Percentiles rank a stretch among this genome's conserved stretches.
These are phyloP conservation scores for Myrmecophaga tridactyla DNA, from an alignment of 2,113 vertebrate species.

Conservation along the genomic window DNA sequence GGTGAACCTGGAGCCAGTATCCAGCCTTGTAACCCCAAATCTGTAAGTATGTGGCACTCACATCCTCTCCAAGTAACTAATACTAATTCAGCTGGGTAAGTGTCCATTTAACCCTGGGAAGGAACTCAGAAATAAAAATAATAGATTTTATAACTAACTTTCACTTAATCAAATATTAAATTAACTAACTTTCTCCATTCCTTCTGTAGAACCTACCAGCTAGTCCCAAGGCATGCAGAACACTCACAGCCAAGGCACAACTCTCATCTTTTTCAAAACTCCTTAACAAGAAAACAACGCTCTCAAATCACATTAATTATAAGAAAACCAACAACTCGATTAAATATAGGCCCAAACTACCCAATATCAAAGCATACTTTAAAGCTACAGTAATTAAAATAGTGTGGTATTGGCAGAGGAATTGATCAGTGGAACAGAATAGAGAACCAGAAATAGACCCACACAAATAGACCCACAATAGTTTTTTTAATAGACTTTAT, in stretches of 20 bases:
- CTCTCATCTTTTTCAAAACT: conserved; percentile 29
- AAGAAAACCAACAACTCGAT: conserved; percentile 14
- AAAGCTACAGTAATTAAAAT: background rate
- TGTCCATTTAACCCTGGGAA: background rate
- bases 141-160: background rate
- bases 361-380: background rate
- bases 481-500: background rate
- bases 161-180: conserved; percentile 21
- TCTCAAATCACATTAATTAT: conserved; percentile 11
- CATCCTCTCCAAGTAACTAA: background rate
- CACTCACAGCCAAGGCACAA: background rate
- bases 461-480: background rate
- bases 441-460: background rate
- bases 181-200: background rate
- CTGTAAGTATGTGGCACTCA: background rate
- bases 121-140: conserved; percentile 1
- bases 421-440: background rate
- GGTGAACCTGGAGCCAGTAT: background rate
- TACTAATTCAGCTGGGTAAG: background rate
- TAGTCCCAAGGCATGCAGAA: background rate
- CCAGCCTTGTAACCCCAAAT: background rate
- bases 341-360: background rate
- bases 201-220: background rate
- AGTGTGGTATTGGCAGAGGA: background rate
- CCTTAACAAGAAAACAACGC: background rate